These are phyloP conservation scores for Tenthredo mesomela DNA, from an alignment of 2,888 invertebrate species.

Conservation along the genomic window DNA sequence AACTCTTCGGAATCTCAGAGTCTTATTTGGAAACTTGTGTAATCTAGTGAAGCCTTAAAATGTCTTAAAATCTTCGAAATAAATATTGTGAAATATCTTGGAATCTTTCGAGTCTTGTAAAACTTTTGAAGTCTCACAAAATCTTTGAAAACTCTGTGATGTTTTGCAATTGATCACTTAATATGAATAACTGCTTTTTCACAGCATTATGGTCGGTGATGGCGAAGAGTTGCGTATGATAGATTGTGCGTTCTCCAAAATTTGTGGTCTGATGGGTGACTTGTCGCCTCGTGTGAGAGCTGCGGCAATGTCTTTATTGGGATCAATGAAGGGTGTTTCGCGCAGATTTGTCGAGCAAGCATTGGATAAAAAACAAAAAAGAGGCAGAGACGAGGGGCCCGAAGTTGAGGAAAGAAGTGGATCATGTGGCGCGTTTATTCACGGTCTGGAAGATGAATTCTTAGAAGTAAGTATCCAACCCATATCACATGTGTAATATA, in stretches of 20 bases:
- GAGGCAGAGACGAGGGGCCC: constrained; percentile 73
- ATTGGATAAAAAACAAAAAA: constrained; percentile 91
- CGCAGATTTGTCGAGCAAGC: constrained; percentile 96
- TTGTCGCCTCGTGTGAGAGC: constrained; percentile 93
- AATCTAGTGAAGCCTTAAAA: no score
- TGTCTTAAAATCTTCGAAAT: no score
- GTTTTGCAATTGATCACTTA: no score
- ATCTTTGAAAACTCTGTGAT: no score
- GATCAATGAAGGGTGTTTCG: constrained; percentile 92
- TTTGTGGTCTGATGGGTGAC: constrained; percentile 96
- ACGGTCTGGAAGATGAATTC: constrained; percentile 98
- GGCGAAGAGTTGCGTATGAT: constrained; percentile 93
- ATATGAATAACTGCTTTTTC: constrained; percentile 71
- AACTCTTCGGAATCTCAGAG: no score
- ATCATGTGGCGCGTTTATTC: constrained; percentile 98
- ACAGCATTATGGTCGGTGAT: constrained; percentile 85
- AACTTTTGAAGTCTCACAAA: no score
- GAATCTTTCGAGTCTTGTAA: no score
- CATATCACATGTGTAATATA: constrained; percentile 49
- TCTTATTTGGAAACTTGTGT: no score
- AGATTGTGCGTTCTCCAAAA: constrained; percentile 97
- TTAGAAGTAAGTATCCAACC: constrained; percentile 81
- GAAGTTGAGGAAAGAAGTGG: constrained; percentile 84
- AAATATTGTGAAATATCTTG: no score
- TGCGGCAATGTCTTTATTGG: constrained; percentile 91